Evolutionary conservation across 2,113 vertebrate genomes (phyloP), one percentile per base, ranked within the genome.

Genomic region (Miniopterus natalensis): DNA sequence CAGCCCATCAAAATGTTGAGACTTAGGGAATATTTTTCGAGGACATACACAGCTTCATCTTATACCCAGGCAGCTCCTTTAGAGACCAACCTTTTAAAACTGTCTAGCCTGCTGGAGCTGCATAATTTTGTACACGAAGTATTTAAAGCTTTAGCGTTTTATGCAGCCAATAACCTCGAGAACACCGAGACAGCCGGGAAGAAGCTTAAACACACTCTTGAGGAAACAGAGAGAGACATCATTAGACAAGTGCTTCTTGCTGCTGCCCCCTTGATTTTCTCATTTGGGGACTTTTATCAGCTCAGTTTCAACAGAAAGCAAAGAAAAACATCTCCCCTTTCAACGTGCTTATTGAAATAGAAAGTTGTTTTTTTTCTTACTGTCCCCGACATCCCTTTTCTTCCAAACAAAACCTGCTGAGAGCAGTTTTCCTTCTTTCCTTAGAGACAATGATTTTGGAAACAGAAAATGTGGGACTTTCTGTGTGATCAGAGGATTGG

Each of bases 101-200:
- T 45, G 91, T 95, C 95, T 89, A 8, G 29, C 42, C 88, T 96
- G 93, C 94, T 78, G 89, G 45, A 89, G 96, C 79, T 94, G 86
- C 95, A 57, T 83, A 95, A 98, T 84, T 97, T 97, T 88, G 68
- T 96, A 97, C 97, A 96, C 73, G 61, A 5, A 45, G 63, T 77
- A 97, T 96, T 97, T 97, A 96, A 98, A 97, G 70, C 90, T 74
- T 98, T 97, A 95, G 78, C 71, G 17, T 96, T 93, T 98, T 97
- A 98, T 92, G 89, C 77, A 98, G 94, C 81, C 97, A 98, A 97
- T 97, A 98, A 98, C 96, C 85, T 97, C 92, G 65, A 98, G 96
- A 97, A 98, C 96, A 97, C 96, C 92, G 95, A 95, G 96, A 88
- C 49, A 89, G 83, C 61, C 80, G 96, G 65, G 93, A 97, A 97